These are phyloP conservation scores for Zeugodacus cucurbitae DNA, from an alignment of 1,140 invertebrate species.

Conservation along the genomic window DNA sequence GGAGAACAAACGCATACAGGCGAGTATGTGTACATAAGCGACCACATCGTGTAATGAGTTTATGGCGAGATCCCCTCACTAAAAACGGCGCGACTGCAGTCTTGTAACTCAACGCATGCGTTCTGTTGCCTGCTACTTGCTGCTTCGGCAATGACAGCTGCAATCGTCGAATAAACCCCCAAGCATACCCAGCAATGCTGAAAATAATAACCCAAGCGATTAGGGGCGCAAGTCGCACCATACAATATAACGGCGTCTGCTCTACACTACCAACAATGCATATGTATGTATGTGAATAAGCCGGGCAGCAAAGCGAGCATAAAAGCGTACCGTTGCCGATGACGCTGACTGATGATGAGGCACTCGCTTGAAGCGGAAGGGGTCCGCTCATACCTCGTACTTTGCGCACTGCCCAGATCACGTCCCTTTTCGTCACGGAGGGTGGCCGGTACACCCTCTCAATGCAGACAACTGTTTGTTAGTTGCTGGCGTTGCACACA, in stretches of 20 bases:
- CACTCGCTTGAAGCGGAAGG: not conserved
- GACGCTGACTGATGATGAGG: no score
- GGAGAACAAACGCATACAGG: not conserved
- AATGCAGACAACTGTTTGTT: not conserved
- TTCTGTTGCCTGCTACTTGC: not conserved
- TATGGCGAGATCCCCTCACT: constrained; percentile 22
- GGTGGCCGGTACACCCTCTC: not conserved
- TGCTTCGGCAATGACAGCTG: not conserved
- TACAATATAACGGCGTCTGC: not conserved
- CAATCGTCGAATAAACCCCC: constrained; percentile 21
- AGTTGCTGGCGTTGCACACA: not conserved
- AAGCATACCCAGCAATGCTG: not conserved
- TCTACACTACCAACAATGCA: not conserved
- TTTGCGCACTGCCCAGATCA: not conserved
- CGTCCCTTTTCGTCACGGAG: not conserved
- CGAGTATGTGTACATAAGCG: not conserved
- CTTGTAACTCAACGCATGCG: constrained; percentile 10
- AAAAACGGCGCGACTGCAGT: not conserved
- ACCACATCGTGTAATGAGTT: not conserved
- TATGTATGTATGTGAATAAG: not conserved
- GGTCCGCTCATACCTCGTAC: not conserved
- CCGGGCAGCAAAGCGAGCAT: not conserved
- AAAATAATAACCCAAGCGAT: not conserved
- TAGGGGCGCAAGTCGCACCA: not conserved
- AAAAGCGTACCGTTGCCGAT: not conserved